phyloP scores from a whole-genome alignment of 2,113 vertebrate species.

The Rissa tridactyla region DNA sequence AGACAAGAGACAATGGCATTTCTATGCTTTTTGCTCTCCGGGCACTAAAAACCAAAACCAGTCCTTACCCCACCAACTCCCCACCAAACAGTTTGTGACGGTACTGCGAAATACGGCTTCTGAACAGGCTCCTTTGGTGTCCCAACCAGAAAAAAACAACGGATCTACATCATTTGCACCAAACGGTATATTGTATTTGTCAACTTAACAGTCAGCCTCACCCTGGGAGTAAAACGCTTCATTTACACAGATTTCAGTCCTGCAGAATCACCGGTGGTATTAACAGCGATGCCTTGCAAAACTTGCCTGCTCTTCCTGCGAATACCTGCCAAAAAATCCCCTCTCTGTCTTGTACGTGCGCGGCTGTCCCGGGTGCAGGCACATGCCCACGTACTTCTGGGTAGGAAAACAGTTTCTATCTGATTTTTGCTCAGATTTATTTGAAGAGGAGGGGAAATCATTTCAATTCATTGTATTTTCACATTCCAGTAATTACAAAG shows the following conservation, averaged over 20 bases:
- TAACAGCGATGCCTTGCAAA: not conserved
- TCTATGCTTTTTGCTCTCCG: not conserved
- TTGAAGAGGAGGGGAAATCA: conserved; percentile 54
- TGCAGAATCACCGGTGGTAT: not conserved
- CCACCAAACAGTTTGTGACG: not conserved
- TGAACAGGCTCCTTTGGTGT: not conserved
- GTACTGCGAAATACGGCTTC: not conserved
- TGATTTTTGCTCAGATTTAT: conserved; percentile 33
- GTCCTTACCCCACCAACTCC: not conserved
- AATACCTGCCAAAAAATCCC: not conserved
- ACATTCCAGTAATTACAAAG: conserved; percentile 79
- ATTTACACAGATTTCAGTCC: not conserved
- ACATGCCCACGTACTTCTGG: not conserved
- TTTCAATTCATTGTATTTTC: conserved; percentile 66
- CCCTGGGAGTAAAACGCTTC: not conserved
- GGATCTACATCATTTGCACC: not conserved
- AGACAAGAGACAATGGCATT: conserved; percentile 3
- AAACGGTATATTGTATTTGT: not conserved
- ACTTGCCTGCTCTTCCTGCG: not conserved
- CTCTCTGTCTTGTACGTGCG: fast-evolving
- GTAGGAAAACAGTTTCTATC: not conserved
- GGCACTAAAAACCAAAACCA: not conserved
- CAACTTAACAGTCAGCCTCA: not conserved
- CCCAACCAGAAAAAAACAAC: not conserved
- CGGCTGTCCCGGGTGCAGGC: not conserved